Conservation (phyloP, 2,888 invertebrate species). For the Drosophila differens region DNA sequence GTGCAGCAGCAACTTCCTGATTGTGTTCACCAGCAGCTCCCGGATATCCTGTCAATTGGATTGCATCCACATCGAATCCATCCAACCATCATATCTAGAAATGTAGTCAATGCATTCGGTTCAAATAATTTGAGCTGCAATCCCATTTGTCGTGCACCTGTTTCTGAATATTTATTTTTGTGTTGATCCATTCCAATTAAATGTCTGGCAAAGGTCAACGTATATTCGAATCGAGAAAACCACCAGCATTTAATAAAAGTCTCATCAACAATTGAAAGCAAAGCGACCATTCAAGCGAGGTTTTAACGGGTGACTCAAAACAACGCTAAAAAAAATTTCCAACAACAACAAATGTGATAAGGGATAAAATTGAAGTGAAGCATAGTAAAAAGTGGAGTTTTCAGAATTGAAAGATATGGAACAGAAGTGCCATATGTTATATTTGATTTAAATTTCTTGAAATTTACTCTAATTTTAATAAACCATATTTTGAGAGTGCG, state of each 20-base stretch:
- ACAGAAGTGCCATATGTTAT: neutral
- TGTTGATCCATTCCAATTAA: slow-evolving; percentile 34
- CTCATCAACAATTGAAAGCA: neutral
- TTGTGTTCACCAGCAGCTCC: slow-evolving; percentile 34
- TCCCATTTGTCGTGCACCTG: slow-evolving; percentile 26
- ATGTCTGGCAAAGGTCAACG: slow-evolving; percentile 16
- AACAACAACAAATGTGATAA: neutral
- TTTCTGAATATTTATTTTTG: slow-evolving; percentile 4
- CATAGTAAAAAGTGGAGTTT: neutral
- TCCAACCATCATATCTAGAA: neutral
- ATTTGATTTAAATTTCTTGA: neutral
- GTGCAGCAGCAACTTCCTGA: slow-evolving; percentile 38
- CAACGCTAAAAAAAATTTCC: neutral
- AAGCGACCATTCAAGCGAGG: neutral
- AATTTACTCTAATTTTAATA: neutral
- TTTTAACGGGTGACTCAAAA: slow-evolving; percentile 1
- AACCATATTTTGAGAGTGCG: neutral
- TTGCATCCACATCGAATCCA: slow-evolving; percentile 33
- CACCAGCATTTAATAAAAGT: slow-evolving; percentile 6
- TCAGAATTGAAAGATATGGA: neutral
- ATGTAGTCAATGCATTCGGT: slow-evolving; percentile 13
- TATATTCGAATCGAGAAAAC: slow-evolving; percentile 13
- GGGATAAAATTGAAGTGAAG: neutral
- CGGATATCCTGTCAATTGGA: slow-evolving; percentile 58
- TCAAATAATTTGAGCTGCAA: slow-evolving; percentile 52